Conservation (phyloP, 1,140 invertebrate species). For the Atta colombica region DNA sequence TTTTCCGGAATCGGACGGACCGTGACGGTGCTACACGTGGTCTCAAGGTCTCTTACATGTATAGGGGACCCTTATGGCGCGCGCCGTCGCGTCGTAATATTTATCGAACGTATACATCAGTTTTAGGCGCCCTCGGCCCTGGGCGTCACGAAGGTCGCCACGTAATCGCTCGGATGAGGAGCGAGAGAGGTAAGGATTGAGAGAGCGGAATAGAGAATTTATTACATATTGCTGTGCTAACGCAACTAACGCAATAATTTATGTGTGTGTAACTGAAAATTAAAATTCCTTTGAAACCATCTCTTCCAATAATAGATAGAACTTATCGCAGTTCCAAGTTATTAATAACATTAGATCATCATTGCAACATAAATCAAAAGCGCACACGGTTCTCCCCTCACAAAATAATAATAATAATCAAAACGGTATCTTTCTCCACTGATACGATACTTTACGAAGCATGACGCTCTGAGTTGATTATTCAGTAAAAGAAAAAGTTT, state of each 20-base stretch:
- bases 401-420: neutral
- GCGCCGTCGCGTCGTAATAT: constrained; percentile 69
- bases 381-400: neutral
- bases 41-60: constrained; percentile 64
- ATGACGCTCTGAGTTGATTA: neutral
- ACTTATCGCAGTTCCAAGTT: neutral
- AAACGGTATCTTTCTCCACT: neutral
- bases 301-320: neutral
- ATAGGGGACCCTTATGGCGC: constrained; percentile 75
- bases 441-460: neutral
- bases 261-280: neutral
- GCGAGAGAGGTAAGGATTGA: constrained; percentile 63
- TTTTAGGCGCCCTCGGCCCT: constrained; percentile 82
- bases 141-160: constrained; percentile 80
- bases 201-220: constrained; percentile 61
- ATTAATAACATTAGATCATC: neutral
- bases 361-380: neutral
- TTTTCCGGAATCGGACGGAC: constrained; percentile 11
- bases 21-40: constrained; percentile 61
- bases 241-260: constrained; percentile 3
- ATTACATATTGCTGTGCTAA: constrained; percentile 15
- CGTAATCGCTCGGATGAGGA: constrained; percentile 67
- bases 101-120: constrained; percentile 70
- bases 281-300: neutral
- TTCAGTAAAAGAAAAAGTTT: neutral